phyloP scores from a whole-genome alignment of 2,888 invertebrate species.

The Diarsia mendica region DNA sequence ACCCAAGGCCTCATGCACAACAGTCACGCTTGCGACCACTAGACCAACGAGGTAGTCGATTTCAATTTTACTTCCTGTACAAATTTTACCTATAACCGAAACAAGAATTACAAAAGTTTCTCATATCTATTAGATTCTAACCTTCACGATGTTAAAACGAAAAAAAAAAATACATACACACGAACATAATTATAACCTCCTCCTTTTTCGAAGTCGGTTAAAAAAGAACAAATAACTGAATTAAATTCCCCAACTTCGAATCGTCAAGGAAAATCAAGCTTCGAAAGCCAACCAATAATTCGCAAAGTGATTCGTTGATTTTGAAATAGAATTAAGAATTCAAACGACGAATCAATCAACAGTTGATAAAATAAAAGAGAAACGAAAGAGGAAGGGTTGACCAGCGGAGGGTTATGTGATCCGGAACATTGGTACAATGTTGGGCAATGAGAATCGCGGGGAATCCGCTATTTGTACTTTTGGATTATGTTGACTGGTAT shows the following conservation, averaged over 20 bases:
- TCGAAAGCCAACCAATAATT: constrained; percentile 20
- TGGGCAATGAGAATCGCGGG: constrained; percentile 60
- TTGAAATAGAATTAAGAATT: constrained; percentile 51
- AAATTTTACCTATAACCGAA: too few species aligned
- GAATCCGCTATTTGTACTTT: not conserved
- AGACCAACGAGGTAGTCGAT: too few species aligned
- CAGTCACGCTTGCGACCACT: too few species aligned
- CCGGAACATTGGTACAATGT: constrained; percentile 65
- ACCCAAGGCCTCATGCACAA: too few species aligned
- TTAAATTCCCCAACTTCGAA: not conserved
- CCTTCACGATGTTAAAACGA: not conserved
- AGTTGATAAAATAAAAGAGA: constrained; percentile 72
- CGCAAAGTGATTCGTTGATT: constrained; percentile 21
- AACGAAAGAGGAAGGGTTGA: constrained; percentile 70
- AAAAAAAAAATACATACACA: too few species aligned
- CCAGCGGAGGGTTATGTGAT: constrained; percentile 65
- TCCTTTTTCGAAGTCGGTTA: too few species aligned
- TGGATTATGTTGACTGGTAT: not conserved
- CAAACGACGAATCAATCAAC: constrained; percentile 69
- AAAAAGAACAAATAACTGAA: constrained; percentile 3
- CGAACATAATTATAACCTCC: too few species aligned
- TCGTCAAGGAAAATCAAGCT: constrained; percentile 1
- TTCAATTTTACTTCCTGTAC: too few species aligned
- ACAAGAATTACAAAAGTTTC: not conserved
- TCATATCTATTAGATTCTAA: not conserved